phyloP scores from a whole-genome alignment of 2,113 vertebrate genomes.

The Sinocyclocheilus anshuiensis region DNA sequence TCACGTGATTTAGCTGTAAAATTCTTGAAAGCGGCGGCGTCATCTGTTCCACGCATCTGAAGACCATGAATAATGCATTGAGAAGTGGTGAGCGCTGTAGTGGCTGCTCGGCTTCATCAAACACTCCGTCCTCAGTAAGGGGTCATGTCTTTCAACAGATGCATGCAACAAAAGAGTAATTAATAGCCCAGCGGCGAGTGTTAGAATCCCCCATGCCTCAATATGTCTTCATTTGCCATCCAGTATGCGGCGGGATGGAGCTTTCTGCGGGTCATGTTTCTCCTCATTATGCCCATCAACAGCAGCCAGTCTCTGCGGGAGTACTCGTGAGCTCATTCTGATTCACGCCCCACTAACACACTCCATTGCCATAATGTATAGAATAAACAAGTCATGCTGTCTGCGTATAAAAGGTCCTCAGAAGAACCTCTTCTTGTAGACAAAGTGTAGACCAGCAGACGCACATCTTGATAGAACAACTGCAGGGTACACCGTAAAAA shows the following conservation, averaged over 20 bases:
- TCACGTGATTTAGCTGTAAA: constrained; percentile 18
- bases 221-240: constrained; percentile 78
- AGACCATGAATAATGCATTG: constrained; percentile 55
- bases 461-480: not conserved
- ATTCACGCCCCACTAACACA: constrained; percentile 30
- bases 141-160: constrained; percentile 73
- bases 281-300: constrained; percentile 77
- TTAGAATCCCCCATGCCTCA: constrained; percentile 66
- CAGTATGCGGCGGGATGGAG: constrained; percentile 56
- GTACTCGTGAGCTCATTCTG: constrained; percentile 26
- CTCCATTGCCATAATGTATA: constrained; percentile 12
- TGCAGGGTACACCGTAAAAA: not conserved
- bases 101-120: constrained; percentile 55
- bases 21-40: constrained; percentile 42
- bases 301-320: constrained; percentile 41
- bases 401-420: constrained; percentile 3
- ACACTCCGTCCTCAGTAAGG: constrained; percentile 53
- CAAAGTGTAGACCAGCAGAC: constrained; percentile 1
- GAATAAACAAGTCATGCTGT: constrained; percentile 39
- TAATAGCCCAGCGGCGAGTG: constrained; percentile 77
- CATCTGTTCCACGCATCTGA: constrained; percentile 40
- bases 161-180: constrained; percentile 90
- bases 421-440: not conserved
- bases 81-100: constrained; percentile 42
- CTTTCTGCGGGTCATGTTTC: constrained; percentile 74